These are phyloP conservation scores for Polymixis flavicincta DNA, from an alignment of 2,888 invertebrate genomes.

Conservation along the genomic window DNA sequence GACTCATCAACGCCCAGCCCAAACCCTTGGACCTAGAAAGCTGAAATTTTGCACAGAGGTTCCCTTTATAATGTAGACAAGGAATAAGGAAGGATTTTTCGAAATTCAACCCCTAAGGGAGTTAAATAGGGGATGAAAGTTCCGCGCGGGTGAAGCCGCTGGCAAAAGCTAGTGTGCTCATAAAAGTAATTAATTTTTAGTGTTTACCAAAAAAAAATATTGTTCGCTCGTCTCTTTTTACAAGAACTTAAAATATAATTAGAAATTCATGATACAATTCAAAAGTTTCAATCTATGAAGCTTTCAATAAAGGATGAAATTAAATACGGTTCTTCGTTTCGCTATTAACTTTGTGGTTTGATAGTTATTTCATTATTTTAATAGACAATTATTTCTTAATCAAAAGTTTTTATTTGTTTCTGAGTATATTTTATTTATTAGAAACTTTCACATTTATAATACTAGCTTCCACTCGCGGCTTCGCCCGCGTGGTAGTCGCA, in stretches of 20 bases:
- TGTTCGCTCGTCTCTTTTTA: neutral
- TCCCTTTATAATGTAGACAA: too few relatives aligned
- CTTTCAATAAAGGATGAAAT: neutral
- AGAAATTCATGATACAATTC: neutral
- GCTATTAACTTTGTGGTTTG: constrained; percentile 17
- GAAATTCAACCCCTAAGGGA: too few relatives aligned
- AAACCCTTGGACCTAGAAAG: too few relatives aligned
- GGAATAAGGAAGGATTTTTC: too few relatives aligned
- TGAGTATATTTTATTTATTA: neutral
- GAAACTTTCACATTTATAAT: neutral
- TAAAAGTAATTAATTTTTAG: neutral
- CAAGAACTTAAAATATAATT: neutral
- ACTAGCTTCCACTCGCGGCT: too few relatives aligned
- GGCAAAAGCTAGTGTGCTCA: too few relatives aligned
- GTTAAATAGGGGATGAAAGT: too few relatives aligned
- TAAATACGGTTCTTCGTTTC: neutral
- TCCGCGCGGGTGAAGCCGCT: too few relatives aligned
- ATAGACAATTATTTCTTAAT: neutral
- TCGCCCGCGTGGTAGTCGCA: too few relatives aligned
- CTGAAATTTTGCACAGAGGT: too few relatives aligned
- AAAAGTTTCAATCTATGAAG: constrained; percentile 15
- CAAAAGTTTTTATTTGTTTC: neutral
- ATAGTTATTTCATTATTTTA: constrained; percentile 1
- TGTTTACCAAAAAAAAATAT: neutral
- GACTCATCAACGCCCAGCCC: too few relatives aligned